phyloP scores from a whole-genome alignment of 2,797 vertebrate genomes.

The Gastrophryne carolinensis region DNA sequence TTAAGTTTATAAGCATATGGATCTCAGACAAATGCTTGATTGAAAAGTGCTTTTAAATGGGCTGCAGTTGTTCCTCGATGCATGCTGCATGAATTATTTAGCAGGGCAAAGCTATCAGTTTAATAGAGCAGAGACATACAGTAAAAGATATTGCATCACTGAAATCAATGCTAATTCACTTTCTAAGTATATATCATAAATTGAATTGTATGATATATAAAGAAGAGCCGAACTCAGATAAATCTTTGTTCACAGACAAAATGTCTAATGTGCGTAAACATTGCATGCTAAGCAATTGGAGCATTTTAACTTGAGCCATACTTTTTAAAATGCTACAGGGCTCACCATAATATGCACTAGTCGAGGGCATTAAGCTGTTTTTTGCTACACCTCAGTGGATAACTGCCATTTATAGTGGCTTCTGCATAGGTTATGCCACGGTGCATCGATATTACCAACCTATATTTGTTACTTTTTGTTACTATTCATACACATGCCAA shows the following conservation, averaged over 20 bases:
- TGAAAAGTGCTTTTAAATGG: conserved; percentile 49
- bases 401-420: no score
- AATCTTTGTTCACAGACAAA: not conserved
- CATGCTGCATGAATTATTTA: conserved; percentile 43
- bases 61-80: conserved; percentile 42
- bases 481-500: no score
- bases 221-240: not conserved
- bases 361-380: no score
- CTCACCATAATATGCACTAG: no score
- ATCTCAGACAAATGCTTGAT: conserved; percentile 41
- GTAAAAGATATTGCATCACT: not conserved
- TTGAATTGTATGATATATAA: conserved; percentile 1
- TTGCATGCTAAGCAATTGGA: not conserved
- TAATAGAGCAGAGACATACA: not conserved
- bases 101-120: conserved; percentile 17
- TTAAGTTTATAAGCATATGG: conserved; percentile 31
- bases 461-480: no score
- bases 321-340: no score
- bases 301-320: no score
- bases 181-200: conserved; percentile 11
- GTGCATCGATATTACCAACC: no score
- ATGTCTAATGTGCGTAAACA: not conserved
- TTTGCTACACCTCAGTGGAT: no score
- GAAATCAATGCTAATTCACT: conserved; percentile 37
- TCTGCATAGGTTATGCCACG: no score